These are phyloP conservation scores for Vandiemenella viatica DNA, from an alignment of 2,888 invertebrate genomes.

Conservation along the genomic window DNA sequence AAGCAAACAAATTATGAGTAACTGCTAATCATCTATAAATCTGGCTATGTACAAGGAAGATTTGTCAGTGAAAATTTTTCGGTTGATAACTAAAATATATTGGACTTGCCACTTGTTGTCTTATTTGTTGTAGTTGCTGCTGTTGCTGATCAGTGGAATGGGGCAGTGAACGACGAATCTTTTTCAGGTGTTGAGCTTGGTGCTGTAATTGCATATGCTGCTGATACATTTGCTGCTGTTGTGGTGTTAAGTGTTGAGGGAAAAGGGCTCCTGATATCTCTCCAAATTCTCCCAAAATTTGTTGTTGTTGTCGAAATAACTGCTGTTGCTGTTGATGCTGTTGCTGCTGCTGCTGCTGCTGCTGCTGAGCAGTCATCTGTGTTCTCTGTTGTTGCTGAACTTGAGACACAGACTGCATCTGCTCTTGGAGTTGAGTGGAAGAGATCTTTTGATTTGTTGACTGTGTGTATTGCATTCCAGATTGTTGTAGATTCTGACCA, in stretches of 20 bases:
- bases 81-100: too few species aligned
- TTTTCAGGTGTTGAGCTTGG: slow-evolving; percentile 29
- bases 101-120: slow-evolving; percentile 12
- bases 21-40: too few species aligned
- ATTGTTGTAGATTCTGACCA: slow-evolving; percentile 3
- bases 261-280: slow-evolving; percentile 19
- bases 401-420: slow-evolving; percentile 10
- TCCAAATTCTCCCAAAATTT: slow-evolving; percentile 10
- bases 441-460: slow-evolving; percentile 19
- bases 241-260: slow-evolving; percentile 42
- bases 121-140: slow-evolving; percentile 11
- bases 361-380: slow-evolving; percentile 14
- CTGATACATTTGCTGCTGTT: slow-evolving; percentile 32
- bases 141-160: slow-evolving; percentile 17
- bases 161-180: slow-evolving; percentile 25
- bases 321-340: slow-evolving; percentile 3
- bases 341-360: slow-evolving; percentile 2
- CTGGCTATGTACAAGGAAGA: too few species aligned
- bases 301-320: slow-evolving; percentile 9
- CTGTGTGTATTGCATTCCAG: slow-evolving; percentile 15
- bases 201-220: slow-evolving; percentile 32
- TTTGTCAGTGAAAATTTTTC: too few species aligned
- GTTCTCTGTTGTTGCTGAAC: slow-evolving; percentile 17
- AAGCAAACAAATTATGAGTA: too few species aligned
- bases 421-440: slow-evolving; percentile 7